phyloP scores from a whole-genome alignment of 1,140 invertebrate genomes.

The Drosophila novamexicana region DNA sequence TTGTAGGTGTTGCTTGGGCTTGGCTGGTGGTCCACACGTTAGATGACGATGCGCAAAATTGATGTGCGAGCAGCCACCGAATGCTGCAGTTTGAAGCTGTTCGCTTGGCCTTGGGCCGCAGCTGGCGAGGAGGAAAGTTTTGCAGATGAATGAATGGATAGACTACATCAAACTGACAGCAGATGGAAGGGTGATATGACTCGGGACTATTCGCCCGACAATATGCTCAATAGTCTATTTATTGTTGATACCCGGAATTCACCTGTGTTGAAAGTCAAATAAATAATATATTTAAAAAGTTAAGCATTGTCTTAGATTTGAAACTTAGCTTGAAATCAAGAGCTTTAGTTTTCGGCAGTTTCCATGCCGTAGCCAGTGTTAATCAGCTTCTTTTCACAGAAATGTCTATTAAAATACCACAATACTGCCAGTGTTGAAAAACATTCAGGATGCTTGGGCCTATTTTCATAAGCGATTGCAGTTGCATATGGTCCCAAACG shows the following conservation, averaged over 20 bases:
- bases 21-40: slow-evolving; percentile 77
- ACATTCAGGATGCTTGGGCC: too few relatives aligned
- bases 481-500: too few relatives aligned
- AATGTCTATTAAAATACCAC: too few relatives aligned
- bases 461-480: too few relatives aligned
- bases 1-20: slow-evolving; percentile 74
- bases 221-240: slow-evolving; percentile 8
- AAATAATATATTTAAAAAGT: neutral
- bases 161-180: slow-evolving; percentile 36
- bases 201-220: neutral
- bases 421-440: too few relatives aligned
- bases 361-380: too few relatives aligned
- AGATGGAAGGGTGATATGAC: slow-evolving; percentile 33
- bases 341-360: too few relatives aligned
- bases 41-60: slow-evolving; percentile 78
- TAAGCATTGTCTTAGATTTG: too few relatives aligned
- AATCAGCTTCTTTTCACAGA: too few relatives aligned
- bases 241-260: neutral
- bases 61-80: slow-evolving; percentile 66
- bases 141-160: slow-evolving; percentile 31
- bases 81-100: slow-evolving; percentile 37
- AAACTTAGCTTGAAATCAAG: too few relatives aligned
- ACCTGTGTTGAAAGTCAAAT: neutral
- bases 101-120: neutral
- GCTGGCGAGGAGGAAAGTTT: neutral